These are phyloP conservation scores for Epinephelus fuscoguttatus DNA, from an alignment of 2,113 vertebrate species.

Conservation along the genomic window DNA sequence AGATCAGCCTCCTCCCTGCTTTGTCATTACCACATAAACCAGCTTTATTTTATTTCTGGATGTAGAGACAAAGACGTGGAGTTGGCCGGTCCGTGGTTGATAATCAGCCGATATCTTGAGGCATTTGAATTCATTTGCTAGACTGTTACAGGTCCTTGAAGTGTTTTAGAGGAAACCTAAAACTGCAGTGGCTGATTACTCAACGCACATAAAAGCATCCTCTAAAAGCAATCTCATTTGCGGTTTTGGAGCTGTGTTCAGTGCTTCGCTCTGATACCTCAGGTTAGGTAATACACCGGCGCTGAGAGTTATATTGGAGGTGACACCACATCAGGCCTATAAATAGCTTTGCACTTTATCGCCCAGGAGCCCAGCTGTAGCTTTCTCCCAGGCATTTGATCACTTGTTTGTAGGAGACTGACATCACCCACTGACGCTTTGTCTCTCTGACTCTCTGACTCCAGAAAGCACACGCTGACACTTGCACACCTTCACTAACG, in stretches of 20 bases:
- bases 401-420: slow-evolving; percentile 67
- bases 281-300: slow-evolving; percentile 62
- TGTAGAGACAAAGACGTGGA: neutral
- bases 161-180: slow-evolving; percentile 25
- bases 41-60: neutral
- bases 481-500: neutral
- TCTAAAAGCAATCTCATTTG: slow-evolving; percentile 50
- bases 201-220: slow-evolving; percentile 28
- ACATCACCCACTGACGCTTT: slow-evolving; percentile 61
- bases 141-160: neutral
- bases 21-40: neutral
- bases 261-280: slow-evolving; percentile 24
- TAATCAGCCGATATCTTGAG: neutral
- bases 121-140: slow-evolving; percentile 6
- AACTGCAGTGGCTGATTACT: slow-evolving; percentile 28
- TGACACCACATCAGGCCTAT: slow-evolving; percentile 74
- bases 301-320: slow-evolving; percentile 69
- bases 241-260: slow-evolving; percentile 6
- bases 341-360: slow-evolving; percentile 73
- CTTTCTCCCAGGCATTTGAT: slow-evolving; percentile 67
- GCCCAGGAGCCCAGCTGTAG: slow-evolving; percentile 72
- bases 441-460: slow-evolving; percentile 52
- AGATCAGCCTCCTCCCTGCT: neutral
- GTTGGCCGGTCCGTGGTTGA: neutral
- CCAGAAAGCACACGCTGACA: slow-evolving; percentile 26